These are phyloP conservation scores for Andinoacara biseriatus DNA, from an alignment of 2,113 vertebrate species.

Conservation along the genomic window DNA sequence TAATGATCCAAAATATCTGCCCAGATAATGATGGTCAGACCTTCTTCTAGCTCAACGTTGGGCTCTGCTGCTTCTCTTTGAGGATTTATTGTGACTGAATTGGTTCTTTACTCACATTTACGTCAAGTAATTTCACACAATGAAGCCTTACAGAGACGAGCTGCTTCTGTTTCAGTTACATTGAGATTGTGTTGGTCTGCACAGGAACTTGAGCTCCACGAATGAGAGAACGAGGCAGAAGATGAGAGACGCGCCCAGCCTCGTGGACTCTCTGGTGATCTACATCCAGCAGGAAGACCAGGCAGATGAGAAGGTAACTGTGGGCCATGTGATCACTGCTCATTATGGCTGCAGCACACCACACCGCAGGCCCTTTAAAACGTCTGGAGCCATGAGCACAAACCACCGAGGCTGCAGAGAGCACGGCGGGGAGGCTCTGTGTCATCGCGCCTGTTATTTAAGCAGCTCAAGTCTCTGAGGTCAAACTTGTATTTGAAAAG, in stretches of 20 bases:
- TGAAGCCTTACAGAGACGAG: neutral
- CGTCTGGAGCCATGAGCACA: neutral
- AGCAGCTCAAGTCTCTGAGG: neutral
- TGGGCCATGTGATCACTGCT: neutral
- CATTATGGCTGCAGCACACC: neutral
- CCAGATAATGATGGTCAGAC: neutral
- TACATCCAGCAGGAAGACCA: slow-evolving; percentile 89
- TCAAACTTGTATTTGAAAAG: neutral
- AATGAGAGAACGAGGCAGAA: slow-evolving; percentile 92
- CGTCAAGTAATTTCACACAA: neutral
- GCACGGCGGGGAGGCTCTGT: too few relatives aligned
- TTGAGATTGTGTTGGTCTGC: neutral
- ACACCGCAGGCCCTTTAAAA: neutral
- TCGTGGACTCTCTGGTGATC: slow-evolving; percentile 91
- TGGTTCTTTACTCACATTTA: too few relatives aligned
- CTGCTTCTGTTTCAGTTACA: too few relatives aligned
- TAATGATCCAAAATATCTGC: neutral
- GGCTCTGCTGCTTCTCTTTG: neutral
- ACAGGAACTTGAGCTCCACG: slow-evolving; percentile 94
- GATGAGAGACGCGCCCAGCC: slow-evolving; percentile 90
- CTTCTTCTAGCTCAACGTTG: neutral
- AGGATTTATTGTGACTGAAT: neutral
- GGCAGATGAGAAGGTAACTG: slow-evolving; percentile 88
- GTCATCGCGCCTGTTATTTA: neutral
- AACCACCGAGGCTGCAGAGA: neutral